These are phyloP conservation scores for Chascanopsetta lugubris DNA, from an alignment of 2,113 vertebrate genomes.

Conservation along the genomic window DNA sequence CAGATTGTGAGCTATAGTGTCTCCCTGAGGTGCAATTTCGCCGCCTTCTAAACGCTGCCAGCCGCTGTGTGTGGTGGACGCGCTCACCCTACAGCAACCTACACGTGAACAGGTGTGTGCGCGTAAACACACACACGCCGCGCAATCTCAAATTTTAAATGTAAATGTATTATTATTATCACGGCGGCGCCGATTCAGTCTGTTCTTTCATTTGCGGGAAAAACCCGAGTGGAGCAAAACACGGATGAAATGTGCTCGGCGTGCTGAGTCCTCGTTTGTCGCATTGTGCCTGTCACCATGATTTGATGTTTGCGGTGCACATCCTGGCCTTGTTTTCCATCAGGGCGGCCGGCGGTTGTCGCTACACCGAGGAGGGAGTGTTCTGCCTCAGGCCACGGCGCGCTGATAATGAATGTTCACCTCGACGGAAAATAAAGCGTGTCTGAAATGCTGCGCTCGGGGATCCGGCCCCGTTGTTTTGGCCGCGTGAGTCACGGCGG, in stretches of 20 bases:
- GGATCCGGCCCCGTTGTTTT: conserved; percentile 63
- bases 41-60: conserved; percentile 53
- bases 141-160: conserved; percentile 4
- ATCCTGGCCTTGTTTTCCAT: conserved; percentile 68
- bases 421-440: conserved; percentile 70
- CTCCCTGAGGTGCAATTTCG: conserved; percentile 70
- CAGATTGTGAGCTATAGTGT: conserved; percentile 70
- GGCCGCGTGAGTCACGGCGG: conserved; percentile 66
- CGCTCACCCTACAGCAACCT: conserved; percentile 51
- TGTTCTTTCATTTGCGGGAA: conserved; percentile 42
- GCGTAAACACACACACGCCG: conserved; percentile 11
- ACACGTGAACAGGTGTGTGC: conserved; percentile 57
- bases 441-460: conserved; percentile 59
- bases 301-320: conserved; percentile 59
- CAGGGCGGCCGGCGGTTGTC: conserved; percentile 57
- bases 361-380: conserved; percentile 63
- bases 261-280: conserved; percentile 41
- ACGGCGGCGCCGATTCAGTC: conserved; percentile 52
- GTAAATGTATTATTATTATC: conserved; percentile 21
- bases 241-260: conserved; percentile 71
- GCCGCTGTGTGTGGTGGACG: conserved; percentile 61
- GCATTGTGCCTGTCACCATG: conserved; percentile 55
- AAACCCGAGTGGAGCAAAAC: conserved; percentile 55
- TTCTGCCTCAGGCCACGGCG: conserved; percentile 72
- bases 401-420: conserved; percentile 75